phyloP scores from a whole-genome alignment of 2,888 invertebrate species.

The Antheraea yamamai region DNA sequence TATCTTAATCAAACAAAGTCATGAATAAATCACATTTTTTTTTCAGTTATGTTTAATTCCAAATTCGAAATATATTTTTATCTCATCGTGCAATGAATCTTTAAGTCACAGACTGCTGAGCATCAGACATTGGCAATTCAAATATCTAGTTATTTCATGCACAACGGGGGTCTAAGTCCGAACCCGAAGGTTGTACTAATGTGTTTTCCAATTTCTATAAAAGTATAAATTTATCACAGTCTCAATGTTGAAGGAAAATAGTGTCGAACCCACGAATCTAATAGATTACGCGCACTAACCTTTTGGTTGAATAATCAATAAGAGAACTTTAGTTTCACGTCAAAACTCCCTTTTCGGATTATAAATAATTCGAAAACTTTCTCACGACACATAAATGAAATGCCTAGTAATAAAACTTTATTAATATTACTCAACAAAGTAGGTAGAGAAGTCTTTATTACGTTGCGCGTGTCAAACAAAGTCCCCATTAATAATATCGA shows the following conservation, averaged over 20 bases:
- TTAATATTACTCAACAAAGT: conserved; percentile 44
- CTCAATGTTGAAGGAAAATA: conserved; percentile 1
- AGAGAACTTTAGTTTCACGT: conserved; percentile 3
- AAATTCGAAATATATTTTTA: background rate
- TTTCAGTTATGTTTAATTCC: background rate
- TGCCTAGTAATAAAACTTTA: conserved; percentile 46
- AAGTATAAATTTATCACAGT: conserved; percentile 9
- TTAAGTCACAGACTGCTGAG: background rate
- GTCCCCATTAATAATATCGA: conserved; percentile 19
- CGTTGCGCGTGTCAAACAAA: conserved; percentile 20
- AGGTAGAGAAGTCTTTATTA: conserved; percentile 16
- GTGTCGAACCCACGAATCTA: conserved; percentile 5
- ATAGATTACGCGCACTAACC: conserved; percentile 14
- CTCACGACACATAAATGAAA: conserved; percentile 28
- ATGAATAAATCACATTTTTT: background rate
- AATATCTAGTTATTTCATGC: background rate
- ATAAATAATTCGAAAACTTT: conserved; percentile 20
- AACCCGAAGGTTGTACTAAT: background rate
- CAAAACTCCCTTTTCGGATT: conserved; percentile 4
- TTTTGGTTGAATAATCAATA: conserved; percentile 12
- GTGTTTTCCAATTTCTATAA: conserved; percentile 5
- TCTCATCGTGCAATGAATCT: background rate
- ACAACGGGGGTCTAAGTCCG: background rate
- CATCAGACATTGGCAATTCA: background rate
- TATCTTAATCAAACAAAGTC: background rate